phyloP scores from a whole-genome alignment of 2,113 vertebrate species.

The Triplophysa siluroides region DNA sequence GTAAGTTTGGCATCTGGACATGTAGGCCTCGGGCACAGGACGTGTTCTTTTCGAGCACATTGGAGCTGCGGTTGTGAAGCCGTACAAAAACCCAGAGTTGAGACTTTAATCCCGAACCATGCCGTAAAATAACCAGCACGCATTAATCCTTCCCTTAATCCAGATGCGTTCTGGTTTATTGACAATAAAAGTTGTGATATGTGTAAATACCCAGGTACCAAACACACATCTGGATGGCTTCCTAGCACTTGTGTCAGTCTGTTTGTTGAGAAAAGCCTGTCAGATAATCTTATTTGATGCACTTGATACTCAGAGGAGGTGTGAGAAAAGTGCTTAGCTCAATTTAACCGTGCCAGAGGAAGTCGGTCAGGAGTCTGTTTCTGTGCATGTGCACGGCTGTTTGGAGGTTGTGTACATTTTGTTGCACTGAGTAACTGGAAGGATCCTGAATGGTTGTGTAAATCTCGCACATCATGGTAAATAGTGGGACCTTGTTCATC shows the following conservation, averaged over 20 bases:
- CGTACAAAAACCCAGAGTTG: conserved; percentile 39
- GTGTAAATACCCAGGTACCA: conserved; percentile 50
- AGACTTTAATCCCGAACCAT: conserved; percentile 50
- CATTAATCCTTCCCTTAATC: conserved; percentile 57
- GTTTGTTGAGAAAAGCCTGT: conserved; percentile 46
- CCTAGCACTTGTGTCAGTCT: conserved; percentile 55
- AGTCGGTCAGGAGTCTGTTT: conserved; percentile 41
- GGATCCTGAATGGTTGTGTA: neutral
- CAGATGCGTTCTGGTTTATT: conserved; percentile 51
- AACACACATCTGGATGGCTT: conserved; percentile 58
- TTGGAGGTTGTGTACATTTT: neutral
- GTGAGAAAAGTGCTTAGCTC: conserved; percentile 34
- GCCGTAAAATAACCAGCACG: conserved; percentile 48
- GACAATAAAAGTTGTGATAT: conserved; percentile 52
- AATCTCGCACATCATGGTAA: neutral
- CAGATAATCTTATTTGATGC: conserved; percentile 58
- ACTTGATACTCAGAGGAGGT: conserved; percentile 39
- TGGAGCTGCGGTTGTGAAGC: conserved; percentile 34
- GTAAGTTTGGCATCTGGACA: neutral
- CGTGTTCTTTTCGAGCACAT: conserved; percentile 39
- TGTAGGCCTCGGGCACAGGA: conserved; percentile 28
- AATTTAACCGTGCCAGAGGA: conserved; percentile 4
- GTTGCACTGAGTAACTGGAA: no score
- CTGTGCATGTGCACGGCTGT: conserved; percentile 7
- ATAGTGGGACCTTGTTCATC: neutral